These are phyloP conservation scores for Patella depressa DNA, from an alignment of 2,888 invertebrate species.

Conservation along the genomic window DNA sequence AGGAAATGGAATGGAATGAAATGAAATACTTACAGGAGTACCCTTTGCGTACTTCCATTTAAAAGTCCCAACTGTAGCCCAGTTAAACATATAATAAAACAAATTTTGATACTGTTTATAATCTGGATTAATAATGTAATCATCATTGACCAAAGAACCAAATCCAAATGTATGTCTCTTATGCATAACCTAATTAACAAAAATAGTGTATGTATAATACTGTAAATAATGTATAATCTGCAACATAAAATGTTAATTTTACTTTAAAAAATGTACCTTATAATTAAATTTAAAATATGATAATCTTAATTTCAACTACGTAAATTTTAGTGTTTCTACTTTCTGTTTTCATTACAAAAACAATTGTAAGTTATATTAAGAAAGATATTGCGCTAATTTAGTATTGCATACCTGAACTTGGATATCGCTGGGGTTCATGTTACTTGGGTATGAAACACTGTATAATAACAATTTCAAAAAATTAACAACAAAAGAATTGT, in stretches of 20 bases:
- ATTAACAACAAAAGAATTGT: too few species aligned
- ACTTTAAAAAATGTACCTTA: too few species aligned
- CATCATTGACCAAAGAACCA: constrained; percentile 32
- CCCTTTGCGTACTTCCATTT: constrained; percentile 40
- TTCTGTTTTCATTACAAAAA: too few species aligned
- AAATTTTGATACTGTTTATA: constrained; percentile 35
- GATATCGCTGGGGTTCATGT: not conserved
- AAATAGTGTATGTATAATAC: too few species aligned
- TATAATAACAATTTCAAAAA: not conserved
- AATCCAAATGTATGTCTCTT: constrained; percentile 38
- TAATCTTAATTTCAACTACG: too few species aligned
- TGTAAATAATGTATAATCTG: too few species aligned
- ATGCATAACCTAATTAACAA: constrained; percentile 21
- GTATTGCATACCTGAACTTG: not conserved
- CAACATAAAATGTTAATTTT: too few species aligned
- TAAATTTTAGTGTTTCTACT: too few species aligned
- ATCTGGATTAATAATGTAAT: constrained; percentile 27
- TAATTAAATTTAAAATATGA: too few species aligned
- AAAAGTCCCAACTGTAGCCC: constrained; percentile 38
- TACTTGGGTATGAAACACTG: not conserved
- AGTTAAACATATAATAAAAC: constrained; percentile 41
- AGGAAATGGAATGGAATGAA: too few species aligned
- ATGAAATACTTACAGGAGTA: constrained; percentile 23
- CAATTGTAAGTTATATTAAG: too few species aligned
- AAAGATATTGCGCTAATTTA: not conserved